phyloP scores from a whole-genome alignment of 1,140 invertebrate species.

The Brachionus calyciflorus region DNA sequence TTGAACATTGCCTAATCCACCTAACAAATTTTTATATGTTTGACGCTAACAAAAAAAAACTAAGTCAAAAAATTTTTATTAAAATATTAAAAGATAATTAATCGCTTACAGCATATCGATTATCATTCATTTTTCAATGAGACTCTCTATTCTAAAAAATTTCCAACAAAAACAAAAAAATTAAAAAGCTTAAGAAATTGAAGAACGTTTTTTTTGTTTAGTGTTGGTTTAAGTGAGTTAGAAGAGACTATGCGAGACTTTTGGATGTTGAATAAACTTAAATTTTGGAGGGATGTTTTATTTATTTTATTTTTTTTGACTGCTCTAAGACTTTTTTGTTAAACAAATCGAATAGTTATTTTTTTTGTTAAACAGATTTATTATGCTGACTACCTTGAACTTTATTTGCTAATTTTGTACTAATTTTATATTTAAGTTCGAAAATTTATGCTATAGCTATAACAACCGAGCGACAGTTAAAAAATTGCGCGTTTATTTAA shows the following conservation, averaged over 20 bases:
- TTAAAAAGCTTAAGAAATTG: constrained; percentile 9
- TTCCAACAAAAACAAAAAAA: too few relatives aligned
- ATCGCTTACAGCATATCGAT: constrained; percentile 30
- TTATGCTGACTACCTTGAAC: constrained; percentile 21
- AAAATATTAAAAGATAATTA: not conserved
- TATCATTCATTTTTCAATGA: constrained; percentile 30
- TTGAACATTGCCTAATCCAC: not conserved
- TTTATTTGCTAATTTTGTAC: not conserved
- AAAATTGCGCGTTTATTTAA: constrained; percentile 8
- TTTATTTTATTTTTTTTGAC: too few relatives aligned
- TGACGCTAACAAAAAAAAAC: not conserved
- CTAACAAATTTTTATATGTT: constrained; percentile 8
- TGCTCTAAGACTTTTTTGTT: too few relatives aligned
- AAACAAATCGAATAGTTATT: not conserved
- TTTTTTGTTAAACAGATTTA: constrained; percentile 7
- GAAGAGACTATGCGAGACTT: too few relatives aligned
- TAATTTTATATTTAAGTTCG: not conserved
- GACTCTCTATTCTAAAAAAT: too few relatives aligned
- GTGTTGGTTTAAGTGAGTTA: not conserved
- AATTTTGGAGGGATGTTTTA: too few relatives aligned
- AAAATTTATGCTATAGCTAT: constrained; percentile 21
- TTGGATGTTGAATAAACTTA: too few relatives aligned
- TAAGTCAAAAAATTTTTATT: not conserved
- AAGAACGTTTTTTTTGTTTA: not conserved
- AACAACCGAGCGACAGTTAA: not conserved